These are phyloP conservation scores for Lasiommata megera DNA, from an alignment of 2,888 invertebrate genomes.

Conservation along the genomic window DNA sequence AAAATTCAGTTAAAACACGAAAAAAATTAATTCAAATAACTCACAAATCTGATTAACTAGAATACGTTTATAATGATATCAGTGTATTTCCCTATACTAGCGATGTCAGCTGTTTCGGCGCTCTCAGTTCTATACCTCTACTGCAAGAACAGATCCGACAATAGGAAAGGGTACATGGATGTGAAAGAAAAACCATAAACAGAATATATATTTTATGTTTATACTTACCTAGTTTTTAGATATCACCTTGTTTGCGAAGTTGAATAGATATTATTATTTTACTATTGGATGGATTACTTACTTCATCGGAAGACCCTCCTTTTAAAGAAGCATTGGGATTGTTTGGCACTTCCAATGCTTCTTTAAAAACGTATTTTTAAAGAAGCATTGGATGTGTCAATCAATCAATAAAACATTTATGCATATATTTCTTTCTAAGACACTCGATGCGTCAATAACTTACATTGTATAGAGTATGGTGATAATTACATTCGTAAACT, in stretches of 20 bases:
- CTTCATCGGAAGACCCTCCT: too few relatives aligned
- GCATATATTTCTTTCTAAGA: too few relatives aligned
- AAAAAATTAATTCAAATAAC: not conserved
- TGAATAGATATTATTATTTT: not conserved
- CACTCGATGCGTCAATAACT: too few relatives aligned
- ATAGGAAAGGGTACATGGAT: slow-evolving; percentile 65
- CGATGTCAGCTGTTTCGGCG: slow-evolving; percentile 64
- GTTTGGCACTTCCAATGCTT: too few relatives aligned
- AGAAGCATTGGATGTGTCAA: too few relatives aligned
- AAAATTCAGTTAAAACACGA: not conserved
- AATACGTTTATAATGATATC: slow-evolving; percentile 39
- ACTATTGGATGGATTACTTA: not conserved
- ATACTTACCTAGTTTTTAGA: not conserved
- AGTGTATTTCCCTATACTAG: slow-evolving; percentile 56
- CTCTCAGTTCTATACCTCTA: slow-evolving; percentile 61
- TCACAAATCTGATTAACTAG: too few relatives aligned
- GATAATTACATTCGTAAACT: too few relatives aligned
- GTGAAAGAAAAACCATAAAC: slow-evolving; percentile 61
- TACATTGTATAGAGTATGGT: too few relatives aligned
- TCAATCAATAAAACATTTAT: too few relatives aligned
- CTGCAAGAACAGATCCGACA: slow-evolving; percentile 54
- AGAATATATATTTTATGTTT: not conserved
- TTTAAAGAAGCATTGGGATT: too few relatives aligned
- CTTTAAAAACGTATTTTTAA: too few relatives aligned
- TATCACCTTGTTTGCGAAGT: not conserved